These are phyloP conservation scores for Apus apus DNA, from an alignment of 2,113 vertebrate genomes.

Conservation along the genomic window DNA sequence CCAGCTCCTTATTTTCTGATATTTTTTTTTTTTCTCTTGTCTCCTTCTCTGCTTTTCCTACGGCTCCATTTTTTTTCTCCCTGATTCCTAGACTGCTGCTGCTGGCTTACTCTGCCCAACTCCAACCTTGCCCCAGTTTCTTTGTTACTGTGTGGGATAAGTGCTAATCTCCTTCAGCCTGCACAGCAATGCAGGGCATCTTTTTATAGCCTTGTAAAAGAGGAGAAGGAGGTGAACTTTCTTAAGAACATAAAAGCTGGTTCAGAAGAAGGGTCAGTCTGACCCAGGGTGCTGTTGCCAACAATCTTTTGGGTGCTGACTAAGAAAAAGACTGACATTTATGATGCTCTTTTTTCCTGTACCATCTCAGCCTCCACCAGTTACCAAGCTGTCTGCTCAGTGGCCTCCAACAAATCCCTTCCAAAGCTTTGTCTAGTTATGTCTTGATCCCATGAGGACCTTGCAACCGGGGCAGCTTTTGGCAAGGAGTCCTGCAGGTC, in stretches of 20 bases:
- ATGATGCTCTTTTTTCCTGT: not conserved
- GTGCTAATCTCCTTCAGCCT: not conserved
- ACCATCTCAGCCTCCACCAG: not conserved
- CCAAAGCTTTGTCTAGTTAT: not conserved
- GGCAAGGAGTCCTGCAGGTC: not conserved
- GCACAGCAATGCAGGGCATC: not conserved
- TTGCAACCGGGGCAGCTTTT: not conserved
- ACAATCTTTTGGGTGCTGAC: not conserved
- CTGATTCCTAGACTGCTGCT: not conserved
- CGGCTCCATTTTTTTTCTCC: not conserved
- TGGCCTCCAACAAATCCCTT: not conserved
- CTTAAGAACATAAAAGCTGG: not conserved
- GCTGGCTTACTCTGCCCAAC: not conserved
- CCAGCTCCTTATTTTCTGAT: not conserved
- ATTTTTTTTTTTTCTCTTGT: not conserved
- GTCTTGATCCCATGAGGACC: accelerated
- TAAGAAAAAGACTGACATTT: not conserved
- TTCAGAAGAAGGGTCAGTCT: not conserved
- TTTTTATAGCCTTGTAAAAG: constrained; percentile 30
- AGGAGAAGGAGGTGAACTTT: not conserved
- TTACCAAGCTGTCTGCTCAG: not conserved
- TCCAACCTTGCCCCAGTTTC: not conserved
- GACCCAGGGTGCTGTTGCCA: not conserved
- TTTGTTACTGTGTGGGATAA: not conserved
- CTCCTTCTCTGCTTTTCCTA: not conserved